Conservation (phyloP, 2,888 invertebrate genomes). For the Thecophora atra region DNA sequence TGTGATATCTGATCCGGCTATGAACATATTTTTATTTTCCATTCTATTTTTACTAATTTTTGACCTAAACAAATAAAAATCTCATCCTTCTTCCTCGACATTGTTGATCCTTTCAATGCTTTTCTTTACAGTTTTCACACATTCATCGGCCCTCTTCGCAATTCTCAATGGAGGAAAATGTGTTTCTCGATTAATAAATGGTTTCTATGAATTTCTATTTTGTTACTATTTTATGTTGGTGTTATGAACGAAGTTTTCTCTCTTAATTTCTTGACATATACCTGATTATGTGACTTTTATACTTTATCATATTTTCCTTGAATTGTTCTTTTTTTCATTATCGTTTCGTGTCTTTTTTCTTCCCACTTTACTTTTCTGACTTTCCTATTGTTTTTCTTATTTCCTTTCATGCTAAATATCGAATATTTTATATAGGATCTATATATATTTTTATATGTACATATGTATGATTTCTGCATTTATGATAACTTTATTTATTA, state of each 20-base stretch:
- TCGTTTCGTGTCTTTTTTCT: no score
- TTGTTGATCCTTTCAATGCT: neutral
- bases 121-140: neutral
- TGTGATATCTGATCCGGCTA: conserved; percentile 3
- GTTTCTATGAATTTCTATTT: no score
- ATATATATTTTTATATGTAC: conserved; percentile 25
- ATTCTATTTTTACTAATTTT: conserved; percentile 16
- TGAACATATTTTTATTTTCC: neutral
- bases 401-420: conserved; percentile 17
- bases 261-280: no score
- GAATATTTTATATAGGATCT: conserved; percentile 28
- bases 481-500: conserved; percentile 1
- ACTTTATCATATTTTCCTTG: no score
- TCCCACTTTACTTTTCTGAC: neutral
- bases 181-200: no score
- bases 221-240: no score
- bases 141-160: no score
- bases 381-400: neutral
- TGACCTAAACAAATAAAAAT: conserved; percentile 7
- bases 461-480: conserved; percentile 5
- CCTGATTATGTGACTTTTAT: no score
- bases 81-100: conserved; percentile 16
- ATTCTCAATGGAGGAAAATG: no score
- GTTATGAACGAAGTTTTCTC: no score
- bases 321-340: no score